These are phyloP conservation scores for Microplitis mediator DNA, from an alignment of 1,140 invertebrate species.

Conservation along the genomic window DNA sequence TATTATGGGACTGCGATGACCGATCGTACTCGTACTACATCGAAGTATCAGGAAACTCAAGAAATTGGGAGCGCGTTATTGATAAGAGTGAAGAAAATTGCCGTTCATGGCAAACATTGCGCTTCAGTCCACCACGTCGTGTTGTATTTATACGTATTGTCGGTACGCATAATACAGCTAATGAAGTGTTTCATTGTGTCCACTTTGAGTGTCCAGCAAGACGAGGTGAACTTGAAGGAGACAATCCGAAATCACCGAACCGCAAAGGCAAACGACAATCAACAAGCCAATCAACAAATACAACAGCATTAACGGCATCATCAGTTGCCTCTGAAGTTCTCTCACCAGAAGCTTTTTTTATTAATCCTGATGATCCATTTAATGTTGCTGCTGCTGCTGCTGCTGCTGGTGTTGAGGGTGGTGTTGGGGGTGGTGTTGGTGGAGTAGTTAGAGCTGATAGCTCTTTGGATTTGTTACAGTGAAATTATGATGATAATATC, in stretches of 20 bases:
- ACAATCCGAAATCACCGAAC: neutral
- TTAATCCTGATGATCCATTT: too few species aligned
- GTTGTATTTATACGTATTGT: constrained; percentile 94
- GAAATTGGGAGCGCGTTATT: constrained; percentile 86
- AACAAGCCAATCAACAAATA: neutral
- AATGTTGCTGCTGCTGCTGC: too few species aligned
- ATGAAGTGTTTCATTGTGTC: constrained; percentile 98
- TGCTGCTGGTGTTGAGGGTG: too few species aligned
- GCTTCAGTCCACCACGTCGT: constrained; percentile 76
- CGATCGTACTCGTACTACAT: constrained; percentile 95
- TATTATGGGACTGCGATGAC: constrained; percentile 98
- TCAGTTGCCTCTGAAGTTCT: too few species aligned
- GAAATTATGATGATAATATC: too few species aligned
- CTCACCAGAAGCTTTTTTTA: too few species aligned
- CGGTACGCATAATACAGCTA: constrained; percentile 95
- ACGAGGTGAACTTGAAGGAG: constrained; percentile 34
- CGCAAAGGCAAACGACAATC: neutral
- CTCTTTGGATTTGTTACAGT: too few species aligned
- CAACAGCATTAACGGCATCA: too few species aligned
- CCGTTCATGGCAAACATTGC: constrained; percentile 91
- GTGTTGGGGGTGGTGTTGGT: too few species aligned
- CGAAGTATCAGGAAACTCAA: constrained; percentile 92
- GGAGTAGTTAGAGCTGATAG: too few species aligned
- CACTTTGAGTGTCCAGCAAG: constrained; percentile 95
- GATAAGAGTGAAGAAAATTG: constrained; percentile 78